Base-by-base conservation (phyloP, 2,888 invertebrate species). In the Sinodicranocentrus sp. region DNA sequence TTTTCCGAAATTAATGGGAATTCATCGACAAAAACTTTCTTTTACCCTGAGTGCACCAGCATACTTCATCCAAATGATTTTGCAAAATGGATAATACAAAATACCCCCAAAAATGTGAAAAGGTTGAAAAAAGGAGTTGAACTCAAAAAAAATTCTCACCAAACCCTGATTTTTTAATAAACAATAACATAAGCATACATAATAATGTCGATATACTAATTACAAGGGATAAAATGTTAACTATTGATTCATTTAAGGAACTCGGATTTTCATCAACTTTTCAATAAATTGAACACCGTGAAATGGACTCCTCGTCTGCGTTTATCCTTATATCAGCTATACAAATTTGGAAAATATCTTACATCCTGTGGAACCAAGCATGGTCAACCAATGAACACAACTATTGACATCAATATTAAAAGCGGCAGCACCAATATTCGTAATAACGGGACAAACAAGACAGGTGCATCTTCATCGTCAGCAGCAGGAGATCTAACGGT, bases 321-420 rank as follows among this genome's bases (percentile, higher is more conserved):
- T n/a, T 23, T 43, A 26, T 76, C 75, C 3, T 19, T 82, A 0
- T 63, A 43, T 26, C 67, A 82, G 8, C 52, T 76, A 1, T 76
- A 82, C 54, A 75, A 82, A 33, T 57, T 76, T n/a, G 75, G 70
- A 5, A 21, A 73, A 70, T 76, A 82, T 63, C 82, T 75, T 10
- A 63, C 70, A 0, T 23, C 82, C 21, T 82, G 82, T 70, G 82
- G 82, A 43, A 26, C n/a, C 26, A 33, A 48, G 26, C 33, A 26
- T 13, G 39, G 17, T 48, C 33, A 44, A 13, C 78, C 44, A 59
- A 6, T 23, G 21, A 26, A 48, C 43, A n/a, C n/a, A 61, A 17
- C 43, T 10, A 72, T 25, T 57, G 67, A 26, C 48, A 79, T 39
- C 43, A 73, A 63, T 75, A 70, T 13, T 28, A 57, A 33, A 43